Evolutionary conservation across 2,113 vertebrate genomes (phyloP).

Genomic region (Sisor rabdophorus): DNA sequence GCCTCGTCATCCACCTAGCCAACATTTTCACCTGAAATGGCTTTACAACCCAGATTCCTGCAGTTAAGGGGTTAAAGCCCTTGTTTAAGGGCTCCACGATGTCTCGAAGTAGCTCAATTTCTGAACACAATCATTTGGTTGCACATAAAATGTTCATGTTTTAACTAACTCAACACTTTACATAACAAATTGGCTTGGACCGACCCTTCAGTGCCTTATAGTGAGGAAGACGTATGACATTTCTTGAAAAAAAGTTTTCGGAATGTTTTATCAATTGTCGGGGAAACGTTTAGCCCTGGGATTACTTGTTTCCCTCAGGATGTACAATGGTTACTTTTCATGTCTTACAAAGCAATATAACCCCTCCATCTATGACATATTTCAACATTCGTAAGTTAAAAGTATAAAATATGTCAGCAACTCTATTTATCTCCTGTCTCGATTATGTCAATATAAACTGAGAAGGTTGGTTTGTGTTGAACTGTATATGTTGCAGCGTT

Average conservation of each 20-base stretch:
- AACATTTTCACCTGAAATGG: background rate
- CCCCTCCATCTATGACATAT: slow-evolving; percentile 7
- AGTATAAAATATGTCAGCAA: slow-evolving; percentile 19
- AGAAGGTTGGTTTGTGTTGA: slow-evolving; percentile 7
- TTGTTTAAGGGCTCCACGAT: background rate
- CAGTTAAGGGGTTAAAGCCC: background rate
- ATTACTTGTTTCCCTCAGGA: slow-evolving; percentile 19
- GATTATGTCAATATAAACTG: slow-evolving; percentile 2
- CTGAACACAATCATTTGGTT: background rate
- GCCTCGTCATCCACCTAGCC: background rate
- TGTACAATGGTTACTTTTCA: slow-evolving; percentile 1
- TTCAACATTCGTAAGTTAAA: background rate
- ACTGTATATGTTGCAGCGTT: slow-evolving; percentile 25
- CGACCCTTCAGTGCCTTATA: background rate
- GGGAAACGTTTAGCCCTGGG: background rate
- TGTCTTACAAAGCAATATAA: background rate
- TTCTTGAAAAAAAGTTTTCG: background rate
- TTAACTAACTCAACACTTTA: slow-evolving; percentile 3
- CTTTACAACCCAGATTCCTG: background rate
- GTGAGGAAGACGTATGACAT: background rate
- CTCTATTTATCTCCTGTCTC: slow-evolving; percentile 7
- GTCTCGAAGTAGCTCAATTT: background rate
- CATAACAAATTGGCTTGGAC: background rate
- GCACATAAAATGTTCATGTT: slow-evolving; percentile 4
- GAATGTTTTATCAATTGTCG: slow-evolving; percentile 1